Conservation (phyloP, 2,797 vertebrate genomes). For the Sorex maritimensis region DNA sequence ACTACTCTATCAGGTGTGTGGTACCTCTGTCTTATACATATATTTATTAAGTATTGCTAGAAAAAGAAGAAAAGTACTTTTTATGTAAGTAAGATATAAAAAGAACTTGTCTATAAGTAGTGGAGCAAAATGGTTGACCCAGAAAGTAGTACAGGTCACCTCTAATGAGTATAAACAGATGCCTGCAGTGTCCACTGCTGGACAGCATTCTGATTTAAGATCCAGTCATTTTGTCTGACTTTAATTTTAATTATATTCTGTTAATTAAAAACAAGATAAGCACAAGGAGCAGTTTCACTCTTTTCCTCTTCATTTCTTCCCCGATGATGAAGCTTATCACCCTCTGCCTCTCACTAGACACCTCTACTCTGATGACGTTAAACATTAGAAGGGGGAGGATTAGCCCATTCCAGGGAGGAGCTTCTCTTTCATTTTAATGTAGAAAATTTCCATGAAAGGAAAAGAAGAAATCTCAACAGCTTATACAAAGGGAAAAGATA, state of each 20-base stretch:
- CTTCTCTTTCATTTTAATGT: slow-evolving; percentile 67
- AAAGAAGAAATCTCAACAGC: slow-evolving; percentile 37
- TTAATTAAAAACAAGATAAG: slow-evolving; percentile 83
- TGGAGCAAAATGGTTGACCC: slow-evolving; percentile 63
- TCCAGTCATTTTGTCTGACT: slow-evolving; percentile 82
- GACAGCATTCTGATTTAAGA: slow-evolving; percentile 83
- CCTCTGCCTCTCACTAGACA: slow-evolving; percentile 12
- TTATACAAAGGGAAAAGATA: not conserved
- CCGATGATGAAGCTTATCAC: slow-evolving; percentile 6
- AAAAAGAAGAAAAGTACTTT: slow-evolving; percentile 57
- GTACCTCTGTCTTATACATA: slow-evolving; percentile 68
- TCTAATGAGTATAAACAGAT: slow-evolving; percentile 68
- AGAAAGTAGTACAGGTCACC: slow-evolving; percentile 59
- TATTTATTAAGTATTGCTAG: slow-evolving; percentile 57
- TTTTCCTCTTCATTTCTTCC: slow-evolving; percentile 68
- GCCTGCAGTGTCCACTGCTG: slow-evolving; percentile 42
- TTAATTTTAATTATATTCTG: slow-evolving; percentile 85
- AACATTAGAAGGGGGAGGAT: slow-evolving; percentile 44
- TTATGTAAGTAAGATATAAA: slow-evolving; percentile 53
- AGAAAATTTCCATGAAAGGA: slow-evolving; percentile 56
- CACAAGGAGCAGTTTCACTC: slow-evolving; percentile 75
- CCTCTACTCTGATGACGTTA: slow-evolving; percentile 48
- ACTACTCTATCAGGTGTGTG: slow-evolving; percentile 22
- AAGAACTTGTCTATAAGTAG: slow-evolving; percentile 60
- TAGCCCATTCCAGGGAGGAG: slow-evolving; percentile 70